Percentiles rank a stretch among this genome's conserved stretches.
Evolutionary conservation across 2,888 invertebrate species (phyloP).

Genomic region (Latrodectus hesperus): DNA sequence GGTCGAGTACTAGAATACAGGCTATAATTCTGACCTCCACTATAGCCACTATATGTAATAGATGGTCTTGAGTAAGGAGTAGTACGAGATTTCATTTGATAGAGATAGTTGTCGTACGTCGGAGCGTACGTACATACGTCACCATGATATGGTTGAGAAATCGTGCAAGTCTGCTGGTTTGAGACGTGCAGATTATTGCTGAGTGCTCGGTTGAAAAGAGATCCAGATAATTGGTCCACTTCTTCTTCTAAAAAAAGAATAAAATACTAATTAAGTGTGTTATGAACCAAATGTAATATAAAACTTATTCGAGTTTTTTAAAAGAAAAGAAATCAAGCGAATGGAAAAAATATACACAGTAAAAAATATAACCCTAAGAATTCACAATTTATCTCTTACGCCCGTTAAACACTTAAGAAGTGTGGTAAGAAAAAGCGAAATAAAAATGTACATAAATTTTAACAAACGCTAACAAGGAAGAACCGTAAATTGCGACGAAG

Average conservation of each 20-base stretch:
- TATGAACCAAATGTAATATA: no score
- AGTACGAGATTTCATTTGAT: slow-evolving; percentile 56
- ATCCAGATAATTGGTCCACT: slow-evolving; percentile 40
- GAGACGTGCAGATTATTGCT: slow-evolving; percentile 44
- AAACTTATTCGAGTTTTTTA: no score
- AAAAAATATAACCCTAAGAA: no score
- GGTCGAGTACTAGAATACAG: slow-evolving; percentile 55
- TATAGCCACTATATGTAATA: slow-evolving; percentile 35
- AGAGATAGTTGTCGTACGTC: slow-evolving; percentile 66
- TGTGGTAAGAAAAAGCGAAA: no score
- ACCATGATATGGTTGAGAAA: slow-evolving; percentile 50
- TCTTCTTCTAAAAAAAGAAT: slow-evolving; percentile 51
- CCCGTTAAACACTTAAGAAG: no score
- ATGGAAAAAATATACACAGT: no score
- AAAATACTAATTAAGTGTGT: not conserved
- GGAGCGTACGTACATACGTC: slow-evolving; percentile 63
- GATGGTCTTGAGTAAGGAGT: slow-evolving; percentile 55
- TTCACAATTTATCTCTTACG: no score
- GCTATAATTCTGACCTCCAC: slow-evolving; percentile 35
- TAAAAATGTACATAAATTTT: no score
- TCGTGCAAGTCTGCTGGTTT: slow-evolving; percentile 35
- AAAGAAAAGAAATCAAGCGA: no score
- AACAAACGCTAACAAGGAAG: no score
- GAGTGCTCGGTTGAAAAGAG: slow-evolving; percentile 50
- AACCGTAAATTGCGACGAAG: no score